These are phyloP conservation scores for Mirounga angustirostris DNA, from an alignment of 2,113 vertebrate genomes.

Conservation along the genomic window DNA sequence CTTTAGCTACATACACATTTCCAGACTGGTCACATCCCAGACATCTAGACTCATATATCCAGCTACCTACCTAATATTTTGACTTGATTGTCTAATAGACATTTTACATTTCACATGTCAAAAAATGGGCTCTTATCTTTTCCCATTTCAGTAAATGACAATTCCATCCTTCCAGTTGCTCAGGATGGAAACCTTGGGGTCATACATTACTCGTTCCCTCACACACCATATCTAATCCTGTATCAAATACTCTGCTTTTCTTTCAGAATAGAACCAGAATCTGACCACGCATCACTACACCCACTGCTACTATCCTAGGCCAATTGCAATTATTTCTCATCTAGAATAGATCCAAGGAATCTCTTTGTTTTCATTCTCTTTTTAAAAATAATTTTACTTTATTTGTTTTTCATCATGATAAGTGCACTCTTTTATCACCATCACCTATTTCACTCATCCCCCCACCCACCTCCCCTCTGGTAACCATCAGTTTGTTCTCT, in stretches of 20 bases:
- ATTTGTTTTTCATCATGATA: not conserved
- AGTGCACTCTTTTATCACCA: not conserved
- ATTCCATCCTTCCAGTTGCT: not conserved
- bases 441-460: not conserved
- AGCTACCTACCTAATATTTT: not conserved
- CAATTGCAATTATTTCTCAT: not conserved
- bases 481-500: not conserved
- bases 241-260: not conserved
- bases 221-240: not conserved
- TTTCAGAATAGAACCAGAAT: constrained; percentile 1
- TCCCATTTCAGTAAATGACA: not conserved
- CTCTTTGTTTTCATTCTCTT: not conserved
- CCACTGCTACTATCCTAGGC: not conserved
- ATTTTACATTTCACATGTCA: constrained; percentile 19
- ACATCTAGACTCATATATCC: not conserved
- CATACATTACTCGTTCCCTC: not conserved
- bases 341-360: not conserved
- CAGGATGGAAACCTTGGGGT: not conserved
- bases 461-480: not conserved
- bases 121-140: not conserved
- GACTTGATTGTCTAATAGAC: not conserved
- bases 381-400: not conserved
- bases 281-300: not conserved
- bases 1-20: not conserved
- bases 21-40: not conserved